Evolutionary conservation across 2,797 vertebrate genomes (phyloP), one percentile per base, ranked within the genome.

Genomic region (Semotilus atromaculatus): DNA sequence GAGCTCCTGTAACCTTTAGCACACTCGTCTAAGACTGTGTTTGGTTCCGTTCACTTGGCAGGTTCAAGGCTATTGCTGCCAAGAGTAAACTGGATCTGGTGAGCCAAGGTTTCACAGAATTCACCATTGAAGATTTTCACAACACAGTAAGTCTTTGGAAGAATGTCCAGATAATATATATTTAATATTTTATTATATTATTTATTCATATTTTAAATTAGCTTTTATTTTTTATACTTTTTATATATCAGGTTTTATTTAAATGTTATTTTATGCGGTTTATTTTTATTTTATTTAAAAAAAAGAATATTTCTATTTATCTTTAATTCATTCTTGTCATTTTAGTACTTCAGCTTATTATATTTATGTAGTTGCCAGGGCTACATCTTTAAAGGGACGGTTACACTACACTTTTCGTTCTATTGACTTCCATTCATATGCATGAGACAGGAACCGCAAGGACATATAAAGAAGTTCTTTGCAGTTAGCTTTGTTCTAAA

Each of bases 61-160:
- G 97, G 94, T 98, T 98, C 91, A 98, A 97, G 94, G 97, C 96
- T 11, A 95, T 98, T 40, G 96, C 97, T 36, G 91, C 95, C 81
- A 97, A 97, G 93, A 98, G 97, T 94, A 98, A 98, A 94, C 94
- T 95, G 86, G 96, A 98, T 86, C 91, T 98, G 89, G 97, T 98
- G 75, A 96, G 94, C 0, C 96, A 97, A 90, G 97, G 97, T 45
- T 98, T 98, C 91, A 98, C 97, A 1, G 97, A 98, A 89, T 98
- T 98, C 91, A 98, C 97, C 91, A 98, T 97, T 9, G 97, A 98
- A 93, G 97, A 98, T 90, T 98, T 98, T 92, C 97, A 98, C 91
- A 98, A 98, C 86, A 98, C 97, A 75, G 96, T 97, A 91, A 53
- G 72, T 76, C 45, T 76, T 75, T 83, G 21, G 13, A 62, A 18